Evolutionary conservation across 2,797 vertebrate species (phyloP).

Genomic region (Paguma larvata): DNA sequence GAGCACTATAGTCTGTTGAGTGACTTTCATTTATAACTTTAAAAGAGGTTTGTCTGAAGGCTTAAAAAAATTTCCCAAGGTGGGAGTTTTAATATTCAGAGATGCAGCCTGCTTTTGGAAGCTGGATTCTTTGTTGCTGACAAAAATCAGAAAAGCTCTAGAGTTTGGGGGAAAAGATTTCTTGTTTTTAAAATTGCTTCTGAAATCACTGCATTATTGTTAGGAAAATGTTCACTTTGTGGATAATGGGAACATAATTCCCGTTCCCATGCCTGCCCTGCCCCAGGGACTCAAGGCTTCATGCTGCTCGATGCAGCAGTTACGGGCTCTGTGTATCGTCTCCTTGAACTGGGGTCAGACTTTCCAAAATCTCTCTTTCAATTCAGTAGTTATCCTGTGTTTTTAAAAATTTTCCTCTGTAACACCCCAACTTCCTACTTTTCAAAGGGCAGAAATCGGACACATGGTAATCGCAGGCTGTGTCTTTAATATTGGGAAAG

Average conservation of each 20-base stretch:
- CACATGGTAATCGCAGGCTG: neutral
- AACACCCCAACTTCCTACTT: neutral
- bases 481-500: neutral
- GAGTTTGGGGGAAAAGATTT: constrained; percentile 74
- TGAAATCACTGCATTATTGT: constrained; percentile 70
- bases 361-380: neutral
- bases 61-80: constrained; percentile 81
- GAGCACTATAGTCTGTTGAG: constrained; percentile 72
- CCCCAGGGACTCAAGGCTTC: neutral
- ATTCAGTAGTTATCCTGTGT: neutral
- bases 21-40: constrained; percentile 84
- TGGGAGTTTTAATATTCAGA: constrained; percentile 85
- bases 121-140: constrained; percentile 72
- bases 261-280: neutral
- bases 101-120: constrained; percentile 71
- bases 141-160: constrained; percentile 80
- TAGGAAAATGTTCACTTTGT: constrained; percentile 59
- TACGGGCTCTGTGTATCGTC: neutral
- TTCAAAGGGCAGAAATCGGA: constrained; percentile 21
- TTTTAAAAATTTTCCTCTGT: constrained; percentile 40
- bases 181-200: constrained; percentile 73
- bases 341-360: constrained; percentile 10
- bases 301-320: neutral
- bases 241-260: constrained; percentile 56
- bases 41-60: constrained; percentile 84